phyloP scores from a whole-genome alignment of 2,113 vertebrate genomes.

The Laterallus jamaicensis region DNA sequence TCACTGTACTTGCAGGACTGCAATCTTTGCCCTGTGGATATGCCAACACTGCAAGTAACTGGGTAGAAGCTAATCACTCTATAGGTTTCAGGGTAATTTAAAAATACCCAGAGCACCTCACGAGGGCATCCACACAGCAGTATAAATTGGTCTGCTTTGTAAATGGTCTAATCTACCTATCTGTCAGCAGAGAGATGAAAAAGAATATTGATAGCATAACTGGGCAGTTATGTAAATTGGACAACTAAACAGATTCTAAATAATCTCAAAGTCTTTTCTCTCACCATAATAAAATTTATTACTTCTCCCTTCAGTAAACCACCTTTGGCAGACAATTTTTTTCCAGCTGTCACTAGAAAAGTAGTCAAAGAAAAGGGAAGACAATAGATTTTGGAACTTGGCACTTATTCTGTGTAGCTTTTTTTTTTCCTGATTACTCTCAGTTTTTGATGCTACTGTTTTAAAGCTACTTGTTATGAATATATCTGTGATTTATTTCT shows the following conservation, averaged over 20 bases:
- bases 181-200: conserved; percentile 3
- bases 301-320: not conserved
- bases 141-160: not conserved
- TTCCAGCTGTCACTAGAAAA: not conserved
- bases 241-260: not conserved
- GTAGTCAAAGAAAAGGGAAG: not conserved
- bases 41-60: not conserved
- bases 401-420: not conserved
- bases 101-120: not conserved
- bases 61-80: not conserved
- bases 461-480: not conserved
- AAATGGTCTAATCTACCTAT: conserved; percentile 31
- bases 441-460: not conserved
- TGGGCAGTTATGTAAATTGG: conserved; percentile 7
- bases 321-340: not conserved
- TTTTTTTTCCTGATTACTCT: not conserved
- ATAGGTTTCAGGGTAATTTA: not conserved
- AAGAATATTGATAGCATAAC: conserved; percentile 33
- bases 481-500: not conserved
- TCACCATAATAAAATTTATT: not conserved
- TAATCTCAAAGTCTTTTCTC: conserved; percentile 5
- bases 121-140: not conserved
- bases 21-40: not conserved
- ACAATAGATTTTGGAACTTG: not conserved
- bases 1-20: not conserved